phyloP scores from a whole-genome alignment of 2,797 vertebrate genomes.

The Anableps anableps region DNA sequence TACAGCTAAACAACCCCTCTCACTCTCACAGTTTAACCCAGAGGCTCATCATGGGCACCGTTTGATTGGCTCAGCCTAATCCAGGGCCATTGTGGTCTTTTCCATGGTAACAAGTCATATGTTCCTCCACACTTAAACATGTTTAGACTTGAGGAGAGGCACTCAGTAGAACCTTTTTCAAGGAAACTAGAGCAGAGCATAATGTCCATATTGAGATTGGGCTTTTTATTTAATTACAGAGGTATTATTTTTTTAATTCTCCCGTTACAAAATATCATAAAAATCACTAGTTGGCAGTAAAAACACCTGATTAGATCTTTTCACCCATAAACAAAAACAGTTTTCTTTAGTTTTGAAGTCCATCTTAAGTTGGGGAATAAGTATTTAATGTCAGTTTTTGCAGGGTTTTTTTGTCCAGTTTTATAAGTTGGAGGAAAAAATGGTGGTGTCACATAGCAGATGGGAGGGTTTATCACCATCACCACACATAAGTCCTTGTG shows the following conservation, averaged over 20 bases:
- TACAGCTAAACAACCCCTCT: conserved; percentile 49
- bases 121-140: conserved; percentile 16
- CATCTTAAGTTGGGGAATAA: background rate
- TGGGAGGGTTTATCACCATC: conserved; percentile 18
- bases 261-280: background rate
- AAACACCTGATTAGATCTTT: background rate
- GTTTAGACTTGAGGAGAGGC: conserved; percentile 11
- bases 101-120: conserved; percentile 50
- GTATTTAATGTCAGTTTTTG: background rate
- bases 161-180: background rate
- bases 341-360: background rate
- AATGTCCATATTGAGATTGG: background rate
- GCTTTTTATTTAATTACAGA: background rate
- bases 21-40: conserved; percentile 52
- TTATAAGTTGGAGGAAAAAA: conserved; percentile 17
- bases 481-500: conserved; percentile 13
- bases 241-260: background rate
- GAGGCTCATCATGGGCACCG: conserved; percentile 30
- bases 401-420: too few relatives aligned
- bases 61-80: conserved; percentile 49
- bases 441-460: conserved; percentile 3
- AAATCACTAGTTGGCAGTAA: background rate
- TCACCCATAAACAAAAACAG: background rate
- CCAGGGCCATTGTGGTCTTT: conserved; percentile 43
- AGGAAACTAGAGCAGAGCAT: conserved; percentile 14